These are phyloP conservation scores for Ictalurus punctatus DNA, from an alignment of 2,113 vertebrate genomes.

Conservation along the genomic window DNA sequence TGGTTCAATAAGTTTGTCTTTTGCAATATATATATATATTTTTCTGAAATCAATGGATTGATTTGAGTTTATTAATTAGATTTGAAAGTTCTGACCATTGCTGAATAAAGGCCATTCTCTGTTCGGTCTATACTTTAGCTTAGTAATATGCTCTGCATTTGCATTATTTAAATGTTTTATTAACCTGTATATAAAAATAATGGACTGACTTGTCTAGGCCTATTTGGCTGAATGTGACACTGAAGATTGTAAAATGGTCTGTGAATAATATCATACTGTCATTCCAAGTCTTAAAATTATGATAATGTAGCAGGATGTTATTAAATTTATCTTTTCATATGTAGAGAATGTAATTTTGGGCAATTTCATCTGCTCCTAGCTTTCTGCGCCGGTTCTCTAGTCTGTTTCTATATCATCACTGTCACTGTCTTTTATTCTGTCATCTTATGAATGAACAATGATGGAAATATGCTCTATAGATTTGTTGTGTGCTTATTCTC, in stretches of 20 bases:
- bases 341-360: neutral
- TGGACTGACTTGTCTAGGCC: neutral
- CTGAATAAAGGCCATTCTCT: neutral
- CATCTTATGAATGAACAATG: neutral
- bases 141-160: neutral
- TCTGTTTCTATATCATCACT: neutral
- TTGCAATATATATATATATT: no score
- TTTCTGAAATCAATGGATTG: neutral
- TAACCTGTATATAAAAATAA: neutral
- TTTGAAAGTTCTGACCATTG: neutral
- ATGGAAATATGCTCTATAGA: neutral
- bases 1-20: neutral
- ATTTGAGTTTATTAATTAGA: neutral
- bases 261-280: no score
- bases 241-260: conserved; percentile 1
- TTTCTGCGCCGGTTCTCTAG: neutral
- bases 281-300: neutral
- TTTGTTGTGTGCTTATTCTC: neutral
- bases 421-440: neutral
- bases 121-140: neutral
- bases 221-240: neutral
- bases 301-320: neutral
- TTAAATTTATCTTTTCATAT: neutral
- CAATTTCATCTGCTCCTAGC: neutral
- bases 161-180: neutral